Evolutionary conservation across 2,113 vertebrate species (phyloP), one percentile per base, ranked within the genome.

Genomic region (Aegithalos caudatus): DNA sequence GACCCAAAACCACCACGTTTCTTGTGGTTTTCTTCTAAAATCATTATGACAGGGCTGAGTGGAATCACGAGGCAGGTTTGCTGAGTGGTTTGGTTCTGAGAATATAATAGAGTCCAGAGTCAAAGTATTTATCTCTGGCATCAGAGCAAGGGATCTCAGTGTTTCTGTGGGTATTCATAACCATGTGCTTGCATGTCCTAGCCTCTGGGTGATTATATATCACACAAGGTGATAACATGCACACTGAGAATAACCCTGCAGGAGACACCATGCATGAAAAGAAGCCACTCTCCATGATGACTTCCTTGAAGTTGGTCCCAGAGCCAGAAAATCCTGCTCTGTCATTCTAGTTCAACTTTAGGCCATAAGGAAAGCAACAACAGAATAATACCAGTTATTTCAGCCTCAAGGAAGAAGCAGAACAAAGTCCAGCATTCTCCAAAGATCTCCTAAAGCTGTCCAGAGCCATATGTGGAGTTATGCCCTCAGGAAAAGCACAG

Each of bases 1-100:
- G 60, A 76, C 93, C 72, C 92, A 94, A 96, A 97, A 66, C 88
- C 94, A 94, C 87, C 44, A 33, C 4, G 38, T 95, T 95, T 93
- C 88, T 94, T 95, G 96, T 96, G 95, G 93, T 96, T 97, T 97
- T 90, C 90, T 96, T 90, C 92, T 94, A 86, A 94, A 97, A 92
- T 94, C 85, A 35, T 94, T 95, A 96, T 94, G 93, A 94, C 87
- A 95, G 82, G 60, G 88, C 76, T 96, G 90, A 92, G 81, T 83
- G 82, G 90, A 96, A 83, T 97, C 95, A 95, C n/a, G 56, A 96
- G 90, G 93, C 81, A 86, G 85, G 85, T 92, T 93, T 96, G 90
- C 85, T 24, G 60, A 83, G 95, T 82, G 85, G 90, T 96, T 95
- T 92, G 81, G 64, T 94, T 92, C 85, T 84, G 86, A 90, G 86